A percentile compares a stretch with the other conserved stretches of the same genome.
These are phyloP conservation scores for Mamestra configurata DNA, from an alignment of 1,140 invertebrate species.

Conservation along the genomic window DNA sequence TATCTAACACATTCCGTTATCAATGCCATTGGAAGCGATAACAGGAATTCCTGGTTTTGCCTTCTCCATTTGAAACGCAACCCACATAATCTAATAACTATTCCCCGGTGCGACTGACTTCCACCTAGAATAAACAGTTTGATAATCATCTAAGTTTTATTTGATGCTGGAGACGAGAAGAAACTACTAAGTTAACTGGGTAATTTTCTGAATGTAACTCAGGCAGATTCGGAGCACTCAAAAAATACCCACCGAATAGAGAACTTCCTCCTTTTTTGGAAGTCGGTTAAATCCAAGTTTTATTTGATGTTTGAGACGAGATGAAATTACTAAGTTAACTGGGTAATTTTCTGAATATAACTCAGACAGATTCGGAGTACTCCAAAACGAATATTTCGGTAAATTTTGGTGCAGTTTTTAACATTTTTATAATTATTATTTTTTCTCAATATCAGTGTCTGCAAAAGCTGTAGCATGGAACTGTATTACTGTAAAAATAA, in stretches of 20 bases:
- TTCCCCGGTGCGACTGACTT: background rate
- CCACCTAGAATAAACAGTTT: background rate
- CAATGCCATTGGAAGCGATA: slow-evolving; percentile 9
- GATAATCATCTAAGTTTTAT: slow-evolving; percentile 1
- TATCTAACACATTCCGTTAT: slow-evolving; percentile 31
- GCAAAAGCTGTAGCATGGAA: too few species aligned
- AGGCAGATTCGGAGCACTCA: too few species aligned
- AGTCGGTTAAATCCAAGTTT: too few species aligned
- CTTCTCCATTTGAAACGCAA: background rate
- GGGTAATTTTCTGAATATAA: slow-evolving; percentile 1
- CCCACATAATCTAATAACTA: background rate
- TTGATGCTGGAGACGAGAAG: background rate
- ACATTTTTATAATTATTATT: background rate
- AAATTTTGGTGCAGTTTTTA: background rate
- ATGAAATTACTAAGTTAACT: background rate
- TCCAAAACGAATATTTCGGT: background rate
- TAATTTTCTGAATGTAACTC: background rate
- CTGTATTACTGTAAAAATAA: background rate
- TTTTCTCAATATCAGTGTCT: too few species aligned
- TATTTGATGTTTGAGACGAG: background rate
- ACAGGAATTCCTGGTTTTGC: background rate
- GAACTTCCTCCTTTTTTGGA: too few species aligned
- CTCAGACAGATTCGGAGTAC: background rate
- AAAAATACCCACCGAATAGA: too few species aligned
- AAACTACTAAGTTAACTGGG: background rate